phyloP scores from a whole-genome alignment of 2,888 invertebrate genomes.

The Dione juno region DNA sequence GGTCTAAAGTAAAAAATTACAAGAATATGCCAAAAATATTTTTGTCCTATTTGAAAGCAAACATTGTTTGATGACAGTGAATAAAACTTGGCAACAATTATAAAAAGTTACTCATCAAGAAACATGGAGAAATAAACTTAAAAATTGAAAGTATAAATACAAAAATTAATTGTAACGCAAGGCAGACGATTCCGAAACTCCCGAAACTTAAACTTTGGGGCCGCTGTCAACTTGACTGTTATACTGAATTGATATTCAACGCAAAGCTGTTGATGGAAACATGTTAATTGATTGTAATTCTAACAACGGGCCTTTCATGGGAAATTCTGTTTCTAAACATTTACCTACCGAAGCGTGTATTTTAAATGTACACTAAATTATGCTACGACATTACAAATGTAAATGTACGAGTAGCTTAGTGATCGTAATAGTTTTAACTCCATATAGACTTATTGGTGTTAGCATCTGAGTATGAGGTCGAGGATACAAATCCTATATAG shows the following conservation, averaged over 20 bases:
- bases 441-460: no score
- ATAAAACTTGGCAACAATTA: neutral
- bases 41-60: no score
- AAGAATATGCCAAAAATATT: no score
- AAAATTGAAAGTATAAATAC: neutral
- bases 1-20: no score
- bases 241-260: constrained; percentile 35
- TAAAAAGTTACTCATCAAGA: neutral
- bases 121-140: no score
- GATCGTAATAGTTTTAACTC: neutral
- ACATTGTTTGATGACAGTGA: no score
- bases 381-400: neutral
- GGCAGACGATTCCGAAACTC: neutral
- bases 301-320: constrained; percentile 9
- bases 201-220: constrained; percentile 8
- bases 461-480: no score
- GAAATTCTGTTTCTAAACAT: constrained; percentile 10
- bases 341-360: neutral
- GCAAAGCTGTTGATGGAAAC: constrained; percentile 28
- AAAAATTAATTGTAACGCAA: neutral
- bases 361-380: constrained; percentile 3
- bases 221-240: constrained; percentile 30
- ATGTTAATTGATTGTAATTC: constrained; percentile 35
- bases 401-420: constrained; percentile 1
- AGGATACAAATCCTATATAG: no score